Conservation (phyloP, 2,113 vertebrate species). For the Actenoides hombroni region DNA sequence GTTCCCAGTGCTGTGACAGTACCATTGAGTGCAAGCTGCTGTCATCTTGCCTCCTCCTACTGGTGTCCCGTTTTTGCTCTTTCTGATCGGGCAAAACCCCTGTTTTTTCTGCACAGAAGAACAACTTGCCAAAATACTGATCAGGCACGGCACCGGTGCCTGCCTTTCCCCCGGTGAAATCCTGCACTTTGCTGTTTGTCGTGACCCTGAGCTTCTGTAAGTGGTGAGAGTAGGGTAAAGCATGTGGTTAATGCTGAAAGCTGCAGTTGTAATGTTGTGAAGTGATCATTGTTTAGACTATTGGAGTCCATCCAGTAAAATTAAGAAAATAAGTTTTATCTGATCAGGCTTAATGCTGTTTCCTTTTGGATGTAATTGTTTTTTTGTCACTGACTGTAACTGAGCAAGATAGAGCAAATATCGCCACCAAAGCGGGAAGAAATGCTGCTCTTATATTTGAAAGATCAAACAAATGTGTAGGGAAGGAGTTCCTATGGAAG, state of each 20-base stretch:
- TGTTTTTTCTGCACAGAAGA: not conserved
- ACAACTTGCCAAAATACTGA: not conserved
- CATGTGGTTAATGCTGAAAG: rapidly evolving
- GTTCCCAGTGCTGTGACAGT: not conserved
- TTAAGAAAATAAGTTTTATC: not conserved
- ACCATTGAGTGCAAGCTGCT: not conserved
- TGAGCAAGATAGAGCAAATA: not conserved
- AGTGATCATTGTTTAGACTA: not conserved
- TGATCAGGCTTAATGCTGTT: not conserved
- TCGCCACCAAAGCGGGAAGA: not conserved
- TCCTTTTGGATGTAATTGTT: not conserved
- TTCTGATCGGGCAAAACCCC: not conserved
- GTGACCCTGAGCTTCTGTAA: not conserved
- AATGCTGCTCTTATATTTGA: not conserved
- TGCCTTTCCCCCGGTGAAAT: not conserved
- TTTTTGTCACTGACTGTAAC: not conserved
- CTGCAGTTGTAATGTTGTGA: not conserved
- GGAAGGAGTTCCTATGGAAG: not conserved
- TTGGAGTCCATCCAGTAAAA: not conserved
- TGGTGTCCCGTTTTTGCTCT: not conserved
- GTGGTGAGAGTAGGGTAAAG: rapidly evolving
- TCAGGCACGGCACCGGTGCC: rapidly evolving
- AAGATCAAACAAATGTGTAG: not conserved
- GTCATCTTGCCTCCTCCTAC: not conserved
- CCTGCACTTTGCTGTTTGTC: not conserved